phyloP scores from a whole-genome alignment of 2,888 invertebrate species.

The Kryphioiulus occultus region DNA sequence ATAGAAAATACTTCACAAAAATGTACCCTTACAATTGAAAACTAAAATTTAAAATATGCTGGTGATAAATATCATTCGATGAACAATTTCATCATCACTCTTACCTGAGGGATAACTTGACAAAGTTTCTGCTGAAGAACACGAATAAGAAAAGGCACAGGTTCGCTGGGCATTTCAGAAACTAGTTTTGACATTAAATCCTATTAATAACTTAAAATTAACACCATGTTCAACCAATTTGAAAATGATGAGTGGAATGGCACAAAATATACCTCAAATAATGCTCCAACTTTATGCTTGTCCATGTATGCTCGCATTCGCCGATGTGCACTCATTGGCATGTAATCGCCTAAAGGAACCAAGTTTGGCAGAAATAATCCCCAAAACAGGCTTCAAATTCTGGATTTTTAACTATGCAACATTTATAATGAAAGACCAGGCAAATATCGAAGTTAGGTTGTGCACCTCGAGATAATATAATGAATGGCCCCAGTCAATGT shows the following conservation, averaged over 20 bases:
- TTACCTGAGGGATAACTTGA: slow-evolving; percentile 45
- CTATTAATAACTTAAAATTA: not conserved
- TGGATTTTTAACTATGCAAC: not conserved
- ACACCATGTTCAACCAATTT: not conserved
- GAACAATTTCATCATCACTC: not conserved
- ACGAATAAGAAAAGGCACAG: slow-evolving; percentile 48
- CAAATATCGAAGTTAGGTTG: not conserved
- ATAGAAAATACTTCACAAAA: not conserved
- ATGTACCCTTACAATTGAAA: not conserved
- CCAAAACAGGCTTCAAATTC: not conserved
- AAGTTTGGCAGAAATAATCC: not conserved
- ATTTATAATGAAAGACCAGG: not conserved
- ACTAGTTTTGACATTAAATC: slow-evolving; percentile 48
- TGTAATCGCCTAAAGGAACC: not conserved
- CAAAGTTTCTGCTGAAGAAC: slow-evolving; percentile 46
- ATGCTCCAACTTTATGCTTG: slow-evolving; percentile 49
- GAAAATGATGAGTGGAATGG: not conserved
- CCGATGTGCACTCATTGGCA: slow-evolving; percentile 47
- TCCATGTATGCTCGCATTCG: slow-evolving; percentile 47
- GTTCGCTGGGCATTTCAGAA: slow-evolving; percentile 49
- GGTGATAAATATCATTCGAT: no score
- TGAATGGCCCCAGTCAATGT: not conserved
- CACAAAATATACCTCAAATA: slow-evolving; percentile 41
- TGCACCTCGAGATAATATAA: not conserved
- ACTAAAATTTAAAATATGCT: not conserved